Percentiles rank a stretch among this genome's conserved stretches.
Conservation (phyloP, 2,888 invertebrate genomes). For the Ophion obscuratus region DNA sequence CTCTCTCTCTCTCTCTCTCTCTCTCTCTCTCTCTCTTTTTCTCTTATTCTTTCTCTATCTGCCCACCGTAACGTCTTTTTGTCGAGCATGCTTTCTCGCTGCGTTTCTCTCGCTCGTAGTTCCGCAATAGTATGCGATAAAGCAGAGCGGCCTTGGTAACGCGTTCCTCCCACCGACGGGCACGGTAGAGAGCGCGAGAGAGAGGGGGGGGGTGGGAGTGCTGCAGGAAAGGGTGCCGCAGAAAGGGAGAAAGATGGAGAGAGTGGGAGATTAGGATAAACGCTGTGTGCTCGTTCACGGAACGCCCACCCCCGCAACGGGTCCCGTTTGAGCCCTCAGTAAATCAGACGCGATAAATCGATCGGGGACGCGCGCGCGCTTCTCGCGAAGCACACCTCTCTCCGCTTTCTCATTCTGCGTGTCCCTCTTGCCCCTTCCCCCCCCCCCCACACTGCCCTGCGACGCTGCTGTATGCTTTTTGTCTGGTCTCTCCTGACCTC, state of each 20-base stretch:
- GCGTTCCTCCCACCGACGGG: constrained; percentile 18
- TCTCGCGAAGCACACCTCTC: constrained; percentile 45
- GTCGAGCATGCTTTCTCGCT: constrained; percentile 18
- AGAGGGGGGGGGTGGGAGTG: neutral
- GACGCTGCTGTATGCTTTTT: constrained; percentile 12
- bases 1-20: no score
- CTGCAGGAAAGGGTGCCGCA: neutral
- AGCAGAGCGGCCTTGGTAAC: constrained; percentile 47
- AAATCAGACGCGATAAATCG: constrained; percentile 78
- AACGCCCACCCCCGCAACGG: constrained; percentile 47
- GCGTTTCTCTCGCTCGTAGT: constrained; percentile 6
- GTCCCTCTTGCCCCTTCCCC: neutral
- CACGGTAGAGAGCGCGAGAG: constrained; percentile 21
- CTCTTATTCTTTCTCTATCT: neutral
- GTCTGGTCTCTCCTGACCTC: constrained; percentile 64
- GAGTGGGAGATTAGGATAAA: constrained; percentile 74
- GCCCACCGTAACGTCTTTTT: constrained; percentile 11
- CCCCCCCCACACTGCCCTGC: neutral
- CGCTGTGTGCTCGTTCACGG: constrained; percentile 62
- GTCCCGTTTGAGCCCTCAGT: constrained; percentile 72
- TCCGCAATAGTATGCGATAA: constrained; percentile 44
- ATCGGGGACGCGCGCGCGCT: constrained; percentile 67
- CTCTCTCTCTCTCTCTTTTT: no score
- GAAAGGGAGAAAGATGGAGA: constrained; percentile 5
- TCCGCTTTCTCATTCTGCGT: constrained; percentile 18